Evolutionary conservation across 2,797 vertebrate species (phyloP), one percentile per base, ranked within the genome.

Genomic region (Lophius americanus): DNA sequence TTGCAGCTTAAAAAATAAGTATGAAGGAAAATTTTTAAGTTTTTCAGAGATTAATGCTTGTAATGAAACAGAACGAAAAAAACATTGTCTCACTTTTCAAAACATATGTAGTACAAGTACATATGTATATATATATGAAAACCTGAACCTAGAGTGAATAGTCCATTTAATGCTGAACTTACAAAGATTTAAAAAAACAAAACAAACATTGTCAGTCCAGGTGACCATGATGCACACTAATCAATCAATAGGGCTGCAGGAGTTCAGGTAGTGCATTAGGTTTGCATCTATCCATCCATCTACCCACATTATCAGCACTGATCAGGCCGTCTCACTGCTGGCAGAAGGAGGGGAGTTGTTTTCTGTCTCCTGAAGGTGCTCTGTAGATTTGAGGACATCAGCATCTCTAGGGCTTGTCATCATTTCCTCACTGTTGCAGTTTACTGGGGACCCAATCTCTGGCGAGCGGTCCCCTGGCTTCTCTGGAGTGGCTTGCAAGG

Each of bases 341-440:
- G 83, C 84, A 33, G 83, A 87, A 0, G 89, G 90, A 51, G 92
- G 92, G 0, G 93, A 93, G 41, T 83, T 79, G 82, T 91, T 92
- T 57, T 92, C 93, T 2, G 86, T 64, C 39, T 92, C 91, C 0
- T 89, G 71, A 8, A 90, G 84, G 41, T 89, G 87, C 41, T 93
- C 93, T 4, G 85, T 76, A 13, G 92, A 76, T 73, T 96, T 96
- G 59, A 92, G 88, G 61, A 87, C 64, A 43, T 95, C 94, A 3
- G 88, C 64, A 56, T 98, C 95, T 84, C 95, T 87, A 50, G 96
- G 94, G 62, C 94, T 94, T 6, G 90, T 92, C 70, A 94, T 54
- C 23, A 90, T 82, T 60, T 96, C 95, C 1, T 93, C 92, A 0
- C 93, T 95, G 78, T 94, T 93, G 85, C 95, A 95, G 84, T 92